phyloP scores from a whole-genome alignment of 2,888 invertebrate genomes.

The Ephialtes manifestator region DNA sequence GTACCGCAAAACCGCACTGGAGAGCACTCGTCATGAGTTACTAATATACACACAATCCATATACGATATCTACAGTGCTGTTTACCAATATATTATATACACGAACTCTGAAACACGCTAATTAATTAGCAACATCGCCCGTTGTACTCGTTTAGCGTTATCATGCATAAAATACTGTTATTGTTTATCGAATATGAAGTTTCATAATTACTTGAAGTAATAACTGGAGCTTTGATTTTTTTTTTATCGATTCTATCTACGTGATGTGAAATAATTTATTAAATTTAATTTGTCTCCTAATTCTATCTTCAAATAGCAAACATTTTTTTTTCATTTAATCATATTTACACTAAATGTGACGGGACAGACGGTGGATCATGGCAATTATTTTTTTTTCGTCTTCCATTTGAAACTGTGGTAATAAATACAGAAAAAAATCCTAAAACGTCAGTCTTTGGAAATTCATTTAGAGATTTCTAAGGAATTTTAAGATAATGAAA shows the following conservation, averaged over 20 bases:
- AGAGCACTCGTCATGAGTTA: constrained; percentile 23
- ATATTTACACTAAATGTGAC: too few species aligned
- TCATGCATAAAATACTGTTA: constrained; percentile 21
- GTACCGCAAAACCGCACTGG: not conserved
- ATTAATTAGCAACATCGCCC: constrained; percentile 33
- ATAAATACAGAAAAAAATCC: too few species aligned
- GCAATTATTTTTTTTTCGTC: too few species aligned
- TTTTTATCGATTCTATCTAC: not conserved
- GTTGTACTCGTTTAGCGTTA: not conserved
- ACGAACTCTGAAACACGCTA: constrained; percentile 19
- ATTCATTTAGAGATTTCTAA: too few species aligned
- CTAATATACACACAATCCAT: constrained; percentile 15
- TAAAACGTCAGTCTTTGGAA: too few species aligned
- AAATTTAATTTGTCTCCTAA: not conserved
- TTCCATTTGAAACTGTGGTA: too few species aligned
- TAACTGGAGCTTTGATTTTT: constrained; percentile 1
- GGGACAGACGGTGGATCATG: too few species aligned
- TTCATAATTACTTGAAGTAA: not conserved
- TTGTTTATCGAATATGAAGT: constrained; percentile 3
- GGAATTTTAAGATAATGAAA: too few species aligned
- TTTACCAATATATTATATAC: not conserved
- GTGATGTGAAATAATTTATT: not conserved
- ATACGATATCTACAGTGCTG: constrained; percentile 1
- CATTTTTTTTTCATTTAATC: too few species aligned
- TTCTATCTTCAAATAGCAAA: not conserved